Conservation (phyloP, 2,113 vertebrate species). For the Dinomys branickii region DNA sequence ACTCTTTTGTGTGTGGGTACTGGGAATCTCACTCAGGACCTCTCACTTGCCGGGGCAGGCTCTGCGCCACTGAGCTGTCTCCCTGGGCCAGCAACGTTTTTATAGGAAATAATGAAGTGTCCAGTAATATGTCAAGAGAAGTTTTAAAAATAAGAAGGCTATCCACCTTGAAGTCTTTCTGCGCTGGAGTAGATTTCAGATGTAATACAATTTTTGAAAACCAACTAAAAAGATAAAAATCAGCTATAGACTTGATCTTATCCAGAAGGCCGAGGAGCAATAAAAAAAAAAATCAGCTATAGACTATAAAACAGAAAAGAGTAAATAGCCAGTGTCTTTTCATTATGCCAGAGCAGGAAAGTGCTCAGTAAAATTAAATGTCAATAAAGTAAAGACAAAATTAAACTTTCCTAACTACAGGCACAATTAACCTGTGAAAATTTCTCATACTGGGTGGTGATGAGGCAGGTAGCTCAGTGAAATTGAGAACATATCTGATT, state of each 20-base stretch:
- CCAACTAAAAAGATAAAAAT: conserved; percentile 37
- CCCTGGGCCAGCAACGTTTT: neutral
- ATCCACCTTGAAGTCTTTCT: neutral
- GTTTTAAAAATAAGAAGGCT: neutral
- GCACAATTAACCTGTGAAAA: conserved; percentile 69
- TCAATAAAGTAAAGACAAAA: conserved; percentile 58
- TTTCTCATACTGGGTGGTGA: conserved; percentile 66
- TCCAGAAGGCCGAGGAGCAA: neutral
- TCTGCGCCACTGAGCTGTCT: too few relatives aligned
- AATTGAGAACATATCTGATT: conserved; percentile 71
- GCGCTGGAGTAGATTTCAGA: neutral
- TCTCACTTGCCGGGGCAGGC: too few relatives aligned
- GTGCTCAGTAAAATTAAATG: conserved; percentile 62
- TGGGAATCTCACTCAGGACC: too few relatives aligned
- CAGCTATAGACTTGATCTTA: neutral
- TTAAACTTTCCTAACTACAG: conserved; percentile 59
- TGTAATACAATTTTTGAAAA: conserved; percentile 22
- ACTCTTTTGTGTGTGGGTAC: neutral
- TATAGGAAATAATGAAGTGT: neutral
- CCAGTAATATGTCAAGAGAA: neutral
- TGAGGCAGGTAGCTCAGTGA: conserved; percentile 68
- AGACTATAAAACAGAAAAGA: neutral
- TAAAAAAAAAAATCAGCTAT: neutral
- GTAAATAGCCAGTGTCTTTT: neutral
- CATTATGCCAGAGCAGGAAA: conserved; percentile 26